These are phyloP conservation scores for Hirudo medicinalis DNA, from an alignment of 1,140 invertebrate species.

Conservation along the genomic window DNA sequence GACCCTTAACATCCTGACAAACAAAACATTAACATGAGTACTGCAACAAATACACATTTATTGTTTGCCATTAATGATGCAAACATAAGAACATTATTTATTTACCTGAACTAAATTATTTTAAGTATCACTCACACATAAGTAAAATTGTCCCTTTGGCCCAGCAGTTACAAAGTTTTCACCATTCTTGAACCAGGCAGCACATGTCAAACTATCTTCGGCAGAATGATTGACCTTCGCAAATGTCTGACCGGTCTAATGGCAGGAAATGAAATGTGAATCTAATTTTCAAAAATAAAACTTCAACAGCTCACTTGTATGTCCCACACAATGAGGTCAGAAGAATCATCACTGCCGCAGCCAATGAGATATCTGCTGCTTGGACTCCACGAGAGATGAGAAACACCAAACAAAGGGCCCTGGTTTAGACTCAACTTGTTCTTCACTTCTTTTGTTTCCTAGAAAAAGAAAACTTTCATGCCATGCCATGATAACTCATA, in stretches of 20 bases:
- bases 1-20: conserved; percentile 16
- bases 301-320: conserved; percentile 44
- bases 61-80: background rate
- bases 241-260: conserved; percentile 20
- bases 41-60: conserved; percentile 32
- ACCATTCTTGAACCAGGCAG: conserved; percentile 79
- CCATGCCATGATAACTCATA: too few species aligned
- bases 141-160: conserved; percentile 88
- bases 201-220: conserved; percentile 85
- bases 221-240: conserved; percentile 49
- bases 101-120: too few species aligned
- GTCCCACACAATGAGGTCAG: conserved; percentile 90
- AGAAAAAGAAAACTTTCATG: too few species aligned
- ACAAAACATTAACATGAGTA: too few species aligned
- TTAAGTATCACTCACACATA: conserved; percentile 56
- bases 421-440: too few species aligned
- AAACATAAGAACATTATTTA: too few species aligned
- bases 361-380: conserved; percentile 78
- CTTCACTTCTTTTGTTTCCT: too few species aligned
- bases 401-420: conserved; percentile 57
- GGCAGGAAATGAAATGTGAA: too few species aligned
- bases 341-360: conserved; percentile 86
- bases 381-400: conserved; percentile 64
- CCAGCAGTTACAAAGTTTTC: conserved; percentile 85
- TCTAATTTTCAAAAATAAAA: background rate